Conservation (phyloP, 2,113 vertebrate species). For the Sinocyclocheilus anshuiensis region DNA sequence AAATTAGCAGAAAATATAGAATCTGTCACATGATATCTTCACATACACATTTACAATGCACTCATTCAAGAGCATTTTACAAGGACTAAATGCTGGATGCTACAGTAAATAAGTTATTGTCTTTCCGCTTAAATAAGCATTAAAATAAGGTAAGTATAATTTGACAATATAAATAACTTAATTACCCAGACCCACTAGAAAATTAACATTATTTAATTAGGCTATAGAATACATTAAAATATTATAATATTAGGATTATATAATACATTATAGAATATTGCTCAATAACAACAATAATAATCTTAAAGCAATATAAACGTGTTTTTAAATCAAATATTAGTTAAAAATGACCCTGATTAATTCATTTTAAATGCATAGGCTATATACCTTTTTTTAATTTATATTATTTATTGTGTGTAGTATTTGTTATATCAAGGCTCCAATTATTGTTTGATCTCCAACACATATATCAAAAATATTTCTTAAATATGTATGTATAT, state of each 20-base stretch:
- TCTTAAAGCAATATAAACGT: neutral
- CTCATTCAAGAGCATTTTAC: neutral
- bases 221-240: neutral
- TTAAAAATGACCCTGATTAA: too few species aligned
- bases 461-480: neutral
- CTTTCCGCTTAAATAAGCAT: neutral
- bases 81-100: neutral
- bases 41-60: neutral
- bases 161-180: neutral
- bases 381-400: neutral
- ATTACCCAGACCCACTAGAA: neutral
- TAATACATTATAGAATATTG: neutral
- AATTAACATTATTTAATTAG: neutral
- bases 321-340: too few species aligned
- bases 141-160: neutral
- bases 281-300: neutral
- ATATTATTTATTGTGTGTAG: neutral
- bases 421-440: neutral
- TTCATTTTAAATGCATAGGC: neutral
- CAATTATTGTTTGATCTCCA: neutral
- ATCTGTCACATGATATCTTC: neutral
- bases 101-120: neutral
- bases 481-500: too few species aligned
- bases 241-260: too few species aligned
- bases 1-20: neutral